Base-by-base conservation (phyloP, 92 coral and sea anemone genomes). In the Epizoanthus rinbou region DNA sequence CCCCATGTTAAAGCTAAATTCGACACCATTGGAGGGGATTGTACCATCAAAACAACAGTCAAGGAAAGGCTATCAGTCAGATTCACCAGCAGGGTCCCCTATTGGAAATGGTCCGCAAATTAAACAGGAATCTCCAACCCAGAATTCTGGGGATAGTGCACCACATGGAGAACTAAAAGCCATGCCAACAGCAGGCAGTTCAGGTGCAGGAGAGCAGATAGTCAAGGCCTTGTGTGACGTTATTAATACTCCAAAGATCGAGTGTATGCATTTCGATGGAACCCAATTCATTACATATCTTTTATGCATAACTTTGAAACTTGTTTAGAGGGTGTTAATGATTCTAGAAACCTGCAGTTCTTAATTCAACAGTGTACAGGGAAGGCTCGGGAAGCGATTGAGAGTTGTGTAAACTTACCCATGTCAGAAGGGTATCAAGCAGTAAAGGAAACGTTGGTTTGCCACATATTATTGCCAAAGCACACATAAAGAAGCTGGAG, bases 391-490 rank as follows among this genome's bases (percentile, higher is more conserved):
- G 84, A 85, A 10, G 69, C 84, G 4, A 76, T 76, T 19, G 84
- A 85, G 14, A 76, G 84, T 33, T 85, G 88, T 75, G 88, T 85
- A 1, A 85, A 60, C 13, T 84, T 84, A 43, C 82, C 87, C 2
- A 79, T 57, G 3, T 25, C 31, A 19, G 87, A 87, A 53, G 85
- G 83, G 52, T 43, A 75, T 54, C 43, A 37, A 71, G 73, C 82
- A 4, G 86, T 85, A 4, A 86, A 86, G 58, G 43, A 56, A 7
- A 64, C 75, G 83, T 90, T 86, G 88, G 88, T 9, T 50, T 59
- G 19, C 90, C 93, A 64, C 93, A 84, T 19, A 80, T 87, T 17
- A 87, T 87, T 11, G 81, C 91, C 13, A 87, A 71, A 9, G 93
- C 93, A 57, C 88, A 87, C 21, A 35, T 78, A 43, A 86, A 37